Conservation (phyloP, 2,797 vertebrate genomes). For the Lacerta agilis region DNA sequence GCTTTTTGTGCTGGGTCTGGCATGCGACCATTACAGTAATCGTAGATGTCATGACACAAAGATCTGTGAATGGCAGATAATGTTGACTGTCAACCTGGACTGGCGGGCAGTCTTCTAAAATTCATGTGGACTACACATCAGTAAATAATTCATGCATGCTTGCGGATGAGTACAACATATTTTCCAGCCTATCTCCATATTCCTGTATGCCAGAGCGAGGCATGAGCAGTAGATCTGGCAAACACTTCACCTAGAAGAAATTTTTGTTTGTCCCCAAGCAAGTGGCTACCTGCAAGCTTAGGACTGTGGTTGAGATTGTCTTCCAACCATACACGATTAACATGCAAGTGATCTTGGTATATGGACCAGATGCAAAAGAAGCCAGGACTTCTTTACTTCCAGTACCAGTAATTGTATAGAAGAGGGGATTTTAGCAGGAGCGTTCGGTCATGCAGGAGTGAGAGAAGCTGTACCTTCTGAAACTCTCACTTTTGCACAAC, state of each 20-base stretch:
- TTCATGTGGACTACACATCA: not conserved
- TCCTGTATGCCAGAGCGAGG: not conserved
- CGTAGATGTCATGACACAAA: not conserved
- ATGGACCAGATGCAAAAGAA: not conserved
- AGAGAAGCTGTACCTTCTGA: not conserved
- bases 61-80: slow-evolving; percentile 16
- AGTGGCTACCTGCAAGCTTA: not conserved
- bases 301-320: not conserved
- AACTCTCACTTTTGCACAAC: not conserved
- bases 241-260: not conserved
- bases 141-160: slow-evolving; percentile 3
- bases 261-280: not conserved
- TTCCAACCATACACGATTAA: not conserved
- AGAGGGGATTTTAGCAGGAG: not conserved
- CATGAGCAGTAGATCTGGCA: not conserved
- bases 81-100: slow-evolving; percentile 5
- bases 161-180: not conserved
- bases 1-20: slow-evolving; percentile 17
- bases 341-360: not conserved
- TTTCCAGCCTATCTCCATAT: slow-evolving; percentile 1
- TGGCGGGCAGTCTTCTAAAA: not conserved
- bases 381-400: not conserved
- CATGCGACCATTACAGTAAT: not conserved
- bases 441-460: not conserved
- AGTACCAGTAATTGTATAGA: not conserved